These are phyloP conservation scores for Rotaria macrura DNA, from an alignment of 2,888 invertebrate species.

Conservation along the genomic window DNA sequence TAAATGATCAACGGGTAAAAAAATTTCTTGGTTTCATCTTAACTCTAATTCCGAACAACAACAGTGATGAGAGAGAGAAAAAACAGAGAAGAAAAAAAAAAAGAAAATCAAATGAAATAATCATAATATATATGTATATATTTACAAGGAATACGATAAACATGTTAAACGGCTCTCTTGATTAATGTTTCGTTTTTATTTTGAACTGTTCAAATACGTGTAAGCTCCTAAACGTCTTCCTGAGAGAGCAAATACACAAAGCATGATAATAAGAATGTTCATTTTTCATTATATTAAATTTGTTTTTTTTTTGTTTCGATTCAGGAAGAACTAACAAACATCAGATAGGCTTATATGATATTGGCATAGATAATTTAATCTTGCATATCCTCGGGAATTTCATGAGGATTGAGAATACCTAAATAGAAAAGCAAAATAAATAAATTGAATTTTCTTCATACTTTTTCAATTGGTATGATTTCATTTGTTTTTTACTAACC, in stretches of 20 bases:
- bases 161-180: background rate
- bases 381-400: slow-evolving; percentile 88
- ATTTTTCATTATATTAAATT: too few relatives aligned
- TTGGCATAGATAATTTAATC: slow-evolving; percentile 52
- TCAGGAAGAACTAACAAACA: background rate
- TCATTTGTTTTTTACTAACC: slow-evolving; percentile 45
- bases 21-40: too few relatives aligned
- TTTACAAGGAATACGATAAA: background rate
- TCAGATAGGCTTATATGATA: background rate
- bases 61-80: background rate
- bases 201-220: background rate
- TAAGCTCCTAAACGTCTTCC: background rate
- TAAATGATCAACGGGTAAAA: background rate
- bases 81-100: too few relatives aligned
- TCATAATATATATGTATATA: background rate
- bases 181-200: background rate
- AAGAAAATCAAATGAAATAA: background rate
- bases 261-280: too few relatives aligned
- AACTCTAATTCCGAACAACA: background rate
- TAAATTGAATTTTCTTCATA: background rate
- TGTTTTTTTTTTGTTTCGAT: background rate
- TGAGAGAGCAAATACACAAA: background rate
- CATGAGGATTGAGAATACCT: slow-evolving; percentile 87
- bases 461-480: background rate
- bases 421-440: slow-evolving; percentile 48